Evolutionary conservation across 2,797 vertebrate species (phyloP).

Genomic region (Moxostoma hubbsi): DNA sequence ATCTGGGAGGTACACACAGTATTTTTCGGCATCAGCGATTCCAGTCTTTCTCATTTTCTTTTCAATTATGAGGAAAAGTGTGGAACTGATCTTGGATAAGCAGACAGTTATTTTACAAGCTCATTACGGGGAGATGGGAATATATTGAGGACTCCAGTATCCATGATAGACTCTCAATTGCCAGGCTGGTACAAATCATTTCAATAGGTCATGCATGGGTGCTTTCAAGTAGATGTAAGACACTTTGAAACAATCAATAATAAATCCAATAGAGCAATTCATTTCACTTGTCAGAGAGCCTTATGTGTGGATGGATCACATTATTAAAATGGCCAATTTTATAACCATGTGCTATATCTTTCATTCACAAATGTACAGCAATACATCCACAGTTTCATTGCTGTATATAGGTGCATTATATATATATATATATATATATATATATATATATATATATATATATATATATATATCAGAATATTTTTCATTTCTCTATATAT

Average conservation of each 20-base stretch:
- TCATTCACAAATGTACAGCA: conserved; percentile 7
- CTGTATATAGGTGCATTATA: background rate
- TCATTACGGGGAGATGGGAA: conserved; percentile 1
- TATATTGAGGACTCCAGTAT: background rate
- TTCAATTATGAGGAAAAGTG: conserved; percentile 18
- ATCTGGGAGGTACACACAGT: conserved; percentile 1
- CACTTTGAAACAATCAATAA: conserved; percentile 28
- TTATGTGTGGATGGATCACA: conserved; percentile 12
- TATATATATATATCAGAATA: no score
- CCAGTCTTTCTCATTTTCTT: conserved; percentile 6
- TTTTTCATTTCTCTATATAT: no score
- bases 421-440: no score
- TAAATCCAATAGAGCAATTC: conserved; percentile 31
- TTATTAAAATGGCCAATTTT: conserved; percentile 17
- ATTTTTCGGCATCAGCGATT: conserved; percentile 5
- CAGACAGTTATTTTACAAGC: background rate
- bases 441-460: no score
- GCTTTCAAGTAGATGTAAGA: conserved; percentile 26
- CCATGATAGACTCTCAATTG: conserved; percentile 4
- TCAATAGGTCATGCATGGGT: background rate
- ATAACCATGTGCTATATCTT: background rate
- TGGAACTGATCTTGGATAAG: conserved; percentile 9
- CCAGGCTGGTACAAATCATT: conserved; percentile 31
- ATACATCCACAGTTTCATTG: background rate
- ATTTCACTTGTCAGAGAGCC: background rate